These are phyloP conservation scores for Poecilia gillii DNA, from an alignment of 2,797 vertebrate genomes.

Conservation along the genomic window DNA sequence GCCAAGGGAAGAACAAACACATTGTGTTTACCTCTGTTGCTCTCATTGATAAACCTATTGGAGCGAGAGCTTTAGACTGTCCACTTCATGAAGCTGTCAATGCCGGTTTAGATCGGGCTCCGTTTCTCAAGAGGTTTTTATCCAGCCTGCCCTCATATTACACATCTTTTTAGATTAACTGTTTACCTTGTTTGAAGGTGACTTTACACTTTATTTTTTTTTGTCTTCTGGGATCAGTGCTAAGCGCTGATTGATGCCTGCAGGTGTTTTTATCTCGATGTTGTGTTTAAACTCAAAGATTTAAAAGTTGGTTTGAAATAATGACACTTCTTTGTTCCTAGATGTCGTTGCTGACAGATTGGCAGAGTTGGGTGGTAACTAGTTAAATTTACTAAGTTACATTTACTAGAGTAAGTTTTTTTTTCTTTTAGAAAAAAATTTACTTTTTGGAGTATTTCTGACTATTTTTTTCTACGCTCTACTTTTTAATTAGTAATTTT, in stretches of 20 bases:
- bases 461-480: no score
- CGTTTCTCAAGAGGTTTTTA: not conserved
- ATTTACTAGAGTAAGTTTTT: no score
- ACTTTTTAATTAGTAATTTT: no score
- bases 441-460: no score
- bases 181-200: not conserved
- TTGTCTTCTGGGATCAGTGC: not conserved
- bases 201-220: not conserved
- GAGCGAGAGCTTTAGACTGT: not conserved
- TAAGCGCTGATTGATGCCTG: not conserved
- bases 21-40: constrained; percentile 14
- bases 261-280: not conserved
- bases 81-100: not conserved
- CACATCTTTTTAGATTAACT: not conserved
- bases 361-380: no score
- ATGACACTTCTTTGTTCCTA: not conserved
- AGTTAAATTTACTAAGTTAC: no score
- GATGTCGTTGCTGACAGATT: not conserved
- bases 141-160: not conserved
- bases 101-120: not conserved
- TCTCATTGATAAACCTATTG: constrained; percentile 15
- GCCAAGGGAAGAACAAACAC: constrained; percentile 3
- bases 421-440: no score
- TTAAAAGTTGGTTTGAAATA: not conserved
- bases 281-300: not conserved